Conservation (phyloP, 2,888 invertebrate genomes). For the Tiliacea aurago region DNA sequence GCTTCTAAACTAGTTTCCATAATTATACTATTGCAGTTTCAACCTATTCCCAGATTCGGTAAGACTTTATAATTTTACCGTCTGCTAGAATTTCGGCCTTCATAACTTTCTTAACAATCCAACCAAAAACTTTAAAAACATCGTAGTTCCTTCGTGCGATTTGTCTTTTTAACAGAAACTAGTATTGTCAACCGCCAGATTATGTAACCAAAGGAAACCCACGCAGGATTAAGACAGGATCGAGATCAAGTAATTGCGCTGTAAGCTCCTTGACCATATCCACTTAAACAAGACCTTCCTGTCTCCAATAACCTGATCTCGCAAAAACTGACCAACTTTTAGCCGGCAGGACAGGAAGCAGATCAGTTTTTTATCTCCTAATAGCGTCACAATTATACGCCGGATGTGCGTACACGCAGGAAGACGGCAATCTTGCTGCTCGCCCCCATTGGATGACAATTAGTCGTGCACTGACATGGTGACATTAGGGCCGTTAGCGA, state of each 20-base stretch:
- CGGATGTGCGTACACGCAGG: conserved; percentile 68
- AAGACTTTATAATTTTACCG: too few species aligned
- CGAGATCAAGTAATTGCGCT: conserved; percentile 6
- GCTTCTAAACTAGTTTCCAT: too few species aligned
- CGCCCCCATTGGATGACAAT: conserved; percentile 69
- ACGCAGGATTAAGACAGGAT: not conserved
- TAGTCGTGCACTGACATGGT: conserved; percentile 60
- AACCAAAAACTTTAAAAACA: too few species aligned
- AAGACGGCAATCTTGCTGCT: conserved; percentile 71
- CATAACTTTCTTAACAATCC: too few species aligned
- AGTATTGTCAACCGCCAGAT: not conserved
- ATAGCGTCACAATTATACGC: conserved; percentile 59
- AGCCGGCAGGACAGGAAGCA: conserved; percentile 47
- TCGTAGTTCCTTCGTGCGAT: too few species aligned
- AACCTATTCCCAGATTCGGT: too few species aligned
- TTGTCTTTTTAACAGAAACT: too few species aligned
- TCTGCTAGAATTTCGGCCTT: too few species aligned
- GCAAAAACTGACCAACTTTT: conserved; percentile 50
- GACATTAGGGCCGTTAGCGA: conserved; percentile 19
- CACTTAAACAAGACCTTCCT: conserved; percentile 41
- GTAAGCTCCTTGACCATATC: conserved; percentile 41
- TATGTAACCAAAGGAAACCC: not conserved
- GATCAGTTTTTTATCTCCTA: conserved; percentile 47
- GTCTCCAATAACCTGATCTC: conserved; percentile 23
- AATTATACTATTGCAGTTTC: too few species aligned